Conservation (phyloP, 2,113 vertebrate genomes). For the Daubentonia madagascariensis region DNA sequence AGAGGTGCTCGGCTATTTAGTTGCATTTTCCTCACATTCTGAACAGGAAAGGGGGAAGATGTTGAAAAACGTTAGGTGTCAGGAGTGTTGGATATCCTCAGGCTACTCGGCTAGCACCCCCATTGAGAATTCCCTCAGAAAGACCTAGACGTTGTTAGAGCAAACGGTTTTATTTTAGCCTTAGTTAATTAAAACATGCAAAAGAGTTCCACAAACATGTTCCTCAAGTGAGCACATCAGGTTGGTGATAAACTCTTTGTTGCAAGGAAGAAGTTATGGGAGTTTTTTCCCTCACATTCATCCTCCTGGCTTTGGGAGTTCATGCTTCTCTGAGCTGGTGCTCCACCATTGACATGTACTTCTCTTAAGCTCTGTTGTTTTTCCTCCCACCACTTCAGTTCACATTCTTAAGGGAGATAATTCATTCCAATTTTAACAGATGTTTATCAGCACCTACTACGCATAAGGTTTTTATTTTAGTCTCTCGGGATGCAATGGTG, state of each 20-base stretch:
- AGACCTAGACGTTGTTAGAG: neutral
- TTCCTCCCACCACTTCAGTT: neutral
- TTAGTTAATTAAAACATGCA: conserved; percentile 11
- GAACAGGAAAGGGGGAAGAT: neutral
- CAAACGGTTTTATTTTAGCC: neutral
- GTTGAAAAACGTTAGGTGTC: neutral
- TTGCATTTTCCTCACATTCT: neutral
- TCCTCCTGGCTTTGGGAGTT: neutral
- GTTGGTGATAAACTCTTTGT: neutral
- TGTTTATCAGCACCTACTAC: neutral
- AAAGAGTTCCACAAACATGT: neutral
- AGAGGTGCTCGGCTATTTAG: neutral
- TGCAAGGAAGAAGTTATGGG: neutral
- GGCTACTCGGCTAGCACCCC: neutral
- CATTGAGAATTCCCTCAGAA: neutral
- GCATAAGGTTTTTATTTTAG: neutral
- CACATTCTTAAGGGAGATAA: neutral
- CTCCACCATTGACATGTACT: no score
- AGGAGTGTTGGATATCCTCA: neutral
- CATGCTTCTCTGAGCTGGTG: neutral
- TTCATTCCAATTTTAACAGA: neutral
- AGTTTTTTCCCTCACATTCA: neutral
- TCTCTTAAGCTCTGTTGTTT: neutral
- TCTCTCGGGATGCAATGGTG: neutral
- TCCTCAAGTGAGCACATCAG: neutral